Percentiles rank a stretch among this genome's conserved stretches.
Conservation (phyloP, 2,888 invertebrate genomes). For the Agonopterix subpropinquella region DNA sequence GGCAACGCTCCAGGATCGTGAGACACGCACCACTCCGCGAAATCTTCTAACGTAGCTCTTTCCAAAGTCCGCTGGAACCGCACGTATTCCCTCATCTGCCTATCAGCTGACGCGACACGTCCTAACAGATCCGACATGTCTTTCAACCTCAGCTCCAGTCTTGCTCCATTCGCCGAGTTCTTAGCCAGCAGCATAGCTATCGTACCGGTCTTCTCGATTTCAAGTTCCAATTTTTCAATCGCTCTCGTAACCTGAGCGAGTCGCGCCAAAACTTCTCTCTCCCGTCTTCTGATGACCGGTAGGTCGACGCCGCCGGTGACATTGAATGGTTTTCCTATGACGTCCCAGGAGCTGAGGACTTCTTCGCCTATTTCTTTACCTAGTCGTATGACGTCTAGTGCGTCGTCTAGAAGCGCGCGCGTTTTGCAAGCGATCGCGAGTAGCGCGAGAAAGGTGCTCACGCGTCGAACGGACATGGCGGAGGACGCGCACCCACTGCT, state of each 20-base stretch:
- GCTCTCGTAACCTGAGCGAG: constrained; percentile 42
- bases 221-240: constrained; percentile 44
- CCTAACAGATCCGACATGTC: constrained; percentile 77
- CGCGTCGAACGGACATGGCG: constrained; percentile 52
- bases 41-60: constrained; percentile 79
- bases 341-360: constrained; percentile 78
- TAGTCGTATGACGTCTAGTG: constrained; percentile 75
- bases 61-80: constrained; percentile 72
- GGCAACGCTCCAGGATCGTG: constrained; percentile 79
- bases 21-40: constrained; percentile 82
- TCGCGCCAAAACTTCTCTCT: constrained; percentile 75
- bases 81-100: constrained; percentile 77
- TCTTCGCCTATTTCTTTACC: constrained; percentile 77
- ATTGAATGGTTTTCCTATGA: constrained; percentile 74
- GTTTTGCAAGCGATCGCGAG: constrained; percentile 34
- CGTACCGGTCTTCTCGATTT: constrained; percentile 40
- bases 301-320: constrained; percentile 71
- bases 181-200: constrained; percentile 51
- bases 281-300: constrained; percentile 77
- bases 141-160: constrained; percentile 76
- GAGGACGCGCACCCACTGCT: constrained; percentile 52
- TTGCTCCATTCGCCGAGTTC: constrained; percentile 50
- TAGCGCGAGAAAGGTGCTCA: constrained; percentile 41
- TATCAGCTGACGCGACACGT: constrained; percentile 75
- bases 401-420: constrained; percentile 72